Percentiles rank a stretch among this genome's conserved stretches.
Evolutionary conservation across 2,797 vertebrate genomes (phyloP).

Genomic region (Ctenochaetus hawaiiensis): DNA sequence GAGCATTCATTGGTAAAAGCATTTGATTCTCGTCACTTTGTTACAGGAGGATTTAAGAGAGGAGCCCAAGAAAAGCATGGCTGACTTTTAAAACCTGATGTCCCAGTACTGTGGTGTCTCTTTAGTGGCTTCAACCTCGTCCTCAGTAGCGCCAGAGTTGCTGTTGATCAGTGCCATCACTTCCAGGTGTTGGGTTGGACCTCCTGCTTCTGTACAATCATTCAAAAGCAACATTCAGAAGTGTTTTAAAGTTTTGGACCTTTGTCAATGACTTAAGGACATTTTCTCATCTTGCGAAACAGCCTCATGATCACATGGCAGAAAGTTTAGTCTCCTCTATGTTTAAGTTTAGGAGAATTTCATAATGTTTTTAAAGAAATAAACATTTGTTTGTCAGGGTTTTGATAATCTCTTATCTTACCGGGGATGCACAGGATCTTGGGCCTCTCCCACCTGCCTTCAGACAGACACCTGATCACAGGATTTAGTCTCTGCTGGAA

Average conservation of each 20-base stretch:
- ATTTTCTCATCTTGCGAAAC: too few relatives aligned
- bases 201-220: slow-evolving; percentile 57
- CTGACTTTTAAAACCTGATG: slow-evolving; percentile 78
- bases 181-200: slow-evolving; percentile 43
- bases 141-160: slow-evolving; percentile 58
- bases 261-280: too few relatives aligned
- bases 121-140: slow-evolving; percentile 71
- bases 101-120: slow-evolving; percentile 77
- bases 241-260: too few relatives aligned
- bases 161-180: slow-evolving; percentile 41
- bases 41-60: slow-evolving; percentile 52
- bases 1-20: slow-evolving; percentile 66
- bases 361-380: background rate
- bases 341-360: background rate
- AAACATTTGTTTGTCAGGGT: background rate
- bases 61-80: slow-evolving; percentile 17
- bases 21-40: slow-evolving; percentile 39
- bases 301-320: too few relatives aligned
- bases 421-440: slow-evolving; percentile 85
- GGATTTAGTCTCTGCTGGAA: slow-evolving; percentile 89
- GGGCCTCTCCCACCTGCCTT: slow-evolving; percentile 90
- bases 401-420: slow-evolving; percentile 46
- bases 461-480: slow-evolving; percentile 87
- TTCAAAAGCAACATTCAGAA: background rate
- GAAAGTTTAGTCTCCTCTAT: too few relatives aligned